Evolutionary conservation across 2,888 invertebrate species (phyloP).

Genomic region (Lagria hirta): DNA sequence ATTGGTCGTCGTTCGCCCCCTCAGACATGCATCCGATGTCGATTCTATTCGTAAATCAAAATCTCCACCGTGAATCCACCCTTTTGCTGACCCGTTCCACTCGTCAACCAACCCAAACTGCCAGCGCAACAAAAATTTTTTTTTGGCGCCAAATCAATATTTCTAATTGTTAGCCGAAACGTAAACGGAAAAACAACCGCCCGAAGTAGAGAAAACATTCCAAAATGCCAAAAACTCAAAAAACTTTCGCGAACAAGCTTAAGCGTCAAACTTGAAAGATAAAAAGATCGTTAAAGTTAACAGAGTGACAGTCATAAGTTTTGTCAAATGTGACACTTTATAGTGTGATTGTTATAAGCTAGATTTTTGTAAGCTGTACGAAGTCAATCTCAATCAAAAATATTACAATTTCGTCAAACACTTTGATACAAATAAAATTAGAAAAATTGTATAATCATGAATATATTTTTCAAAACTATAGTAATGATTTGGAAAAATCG

Average conservation of each 20-base stretch:
- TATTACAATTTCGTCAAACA: no score
- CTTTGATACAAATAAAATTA: no score
- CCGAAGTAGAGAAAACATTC: constrained; percentile 2
- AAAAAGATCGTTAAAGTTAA: no score
- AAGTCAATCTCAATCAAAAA: no score
- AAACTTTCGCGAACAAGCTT: constrained; percentile 10
- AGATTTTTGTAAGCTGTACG: no score
- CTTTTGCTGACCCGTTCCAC: constrained; percentile 35
- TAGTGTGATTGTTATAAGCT: no score
- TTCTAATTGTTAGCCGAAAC: constrained; percentile 1
- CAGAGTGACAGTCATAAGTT: not conserved
- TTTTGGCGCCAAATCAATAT: no score
- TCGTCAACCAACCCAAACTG: constrained; percentile 16
- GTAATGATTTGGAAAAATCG: no score
- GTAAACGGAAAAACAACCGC: not conserved
- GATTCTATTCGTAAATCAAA: constrained; percentile 57
- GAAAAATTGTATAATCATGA: no score
- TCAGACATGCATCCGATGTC: constrained; percentile 53
- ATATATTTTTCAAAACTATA: no score
- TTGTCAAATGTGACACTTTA: not conserved
- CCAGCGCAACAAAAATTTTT: constrained; percentile 7
- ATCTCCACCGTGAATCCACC: constrained; percentile 47
- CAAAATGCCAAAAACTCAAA: constrained; percentile 8
- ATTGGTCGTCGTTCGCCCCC: constrained; percentile 49
- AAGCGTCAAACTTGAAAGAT: no score